Base-by-base conservation (phyloP, 1,140 invertebrate genomes). In the Zelostemma sp. region DNA sequence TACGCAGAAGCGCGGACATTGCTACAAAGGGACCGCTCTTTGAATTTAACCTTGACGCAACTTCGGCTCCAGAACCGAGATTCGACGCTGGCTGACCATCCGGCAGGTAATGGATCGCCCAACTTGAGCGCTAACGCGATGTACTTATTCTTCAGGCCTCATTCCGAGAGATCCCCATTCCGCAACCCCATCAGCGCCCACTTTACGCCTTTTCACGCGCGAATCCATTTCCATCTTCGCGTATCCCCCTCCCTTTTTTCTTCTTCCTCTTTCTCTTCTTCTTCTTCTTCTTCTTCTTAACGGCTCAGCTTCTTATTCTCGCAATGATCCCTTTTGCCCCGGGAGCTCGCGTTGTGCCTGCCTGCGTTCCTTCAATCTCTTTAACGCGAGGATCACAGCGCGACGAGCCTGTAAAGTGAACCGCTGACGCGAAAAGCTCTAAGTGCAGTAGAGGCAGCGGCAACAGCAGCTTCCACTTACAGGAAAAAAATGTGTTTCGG, bases 1-100 rank as follows among this genome's bases (percentile, higher is more conserved):
- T 82, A 82, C 83, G 82, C 82, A 82, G 80, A 85, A 83, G 80
- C 81, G 79, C 80, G 81, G 80, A 81, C 80, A 80, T 83, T 74
- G 79, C 63, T 78, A 84, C 83, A 84, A 85, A 85, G 82, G 77
- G 77, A 72, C 82, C 82, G 83, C 82, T 78, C 75, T 75, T 80
- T 75, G 78, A 80, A 81, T 80, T 76, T 79, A 84, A 76, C 82
- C 81, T 82, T 83, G 81, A 82, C 77, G 81, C 75, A 76, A 78
- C 75, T 70, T 77, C 38, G 68, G 74, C 63, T 68, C 63, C 62
- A 57, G 64, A 64, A 72, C 72, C 67, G 64, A 73, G 71, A 56
- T 58, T 41, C 48, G 57, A 38, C 38, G 45, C 43, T 18, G 47
- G 40, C 47, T 14, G 43, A 35, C 46, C 51, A 49, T 68, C 41